phyloP scores from a whole-genome alignment of 1,140 invertebrate genomes.

The Conus betulinus region DNA sequence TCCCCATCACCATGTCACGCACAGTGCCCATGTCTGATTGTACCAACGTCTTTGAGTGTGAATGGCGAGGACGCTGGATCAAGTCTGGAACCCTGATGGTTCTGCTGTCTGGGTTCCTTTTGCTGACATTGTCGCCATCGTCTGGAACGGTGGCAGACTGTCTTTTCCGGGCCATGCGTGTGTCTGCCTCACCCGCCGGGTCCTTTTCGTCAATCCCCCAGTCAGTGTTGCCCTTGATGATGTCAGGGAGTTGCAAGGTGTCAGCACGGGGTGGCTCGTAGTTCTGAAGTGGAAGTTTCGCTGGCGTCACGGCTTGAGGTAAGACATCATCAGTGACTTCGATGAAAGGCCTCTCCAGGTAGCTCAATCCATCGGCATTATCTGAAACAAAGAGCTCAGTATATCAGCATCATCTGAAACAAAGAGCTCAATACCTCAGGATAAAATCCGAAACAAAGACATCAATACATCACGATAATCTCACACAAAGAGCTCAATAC shows the following conservation, averaged over 20 bases:
- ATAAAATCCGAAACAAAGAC: too few relatives aligned
- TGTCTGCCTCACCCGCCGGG: neutral
- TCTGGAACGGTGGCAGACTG: neutral
- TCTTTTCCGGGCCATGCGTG: neutral
- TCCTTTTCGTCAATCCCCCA: neutral
- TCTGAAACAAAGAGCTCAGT: too few relatives aligned
- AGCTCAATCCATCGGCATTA: too few relatives aligned
- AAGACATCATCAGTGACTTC: neutral
- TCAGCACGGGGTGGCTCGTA: neutral
- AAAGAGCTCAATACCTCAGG: too few relatives aligned
- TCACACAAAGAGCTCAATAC: too few relatives aligned
- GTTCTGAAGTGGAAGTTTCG: neutral
- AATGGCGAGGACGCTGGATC: neutral
- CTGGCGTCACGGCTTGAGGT: neutral
- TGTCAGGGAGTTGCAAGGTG: neutral
- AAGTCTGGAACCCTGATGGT: neutral
- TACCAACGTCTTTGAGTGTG: neutral
- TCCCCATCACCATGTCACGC: neutral
- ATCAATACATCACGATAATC: too few relatives aligned
- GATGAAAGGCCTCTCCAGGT: neutral
- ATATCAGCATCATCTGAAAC: too few relatives aligned
- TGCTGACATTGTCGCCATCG: neutral
- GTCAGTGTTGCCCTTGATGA: neutral
- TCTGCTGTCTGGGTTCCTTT: neutral
- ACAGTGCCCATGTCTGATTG: neutral